Evolutionary conservation across 2,113 vertebrate species (phyloP).

Genomic region (Oreochromis spilurus): DNA sequence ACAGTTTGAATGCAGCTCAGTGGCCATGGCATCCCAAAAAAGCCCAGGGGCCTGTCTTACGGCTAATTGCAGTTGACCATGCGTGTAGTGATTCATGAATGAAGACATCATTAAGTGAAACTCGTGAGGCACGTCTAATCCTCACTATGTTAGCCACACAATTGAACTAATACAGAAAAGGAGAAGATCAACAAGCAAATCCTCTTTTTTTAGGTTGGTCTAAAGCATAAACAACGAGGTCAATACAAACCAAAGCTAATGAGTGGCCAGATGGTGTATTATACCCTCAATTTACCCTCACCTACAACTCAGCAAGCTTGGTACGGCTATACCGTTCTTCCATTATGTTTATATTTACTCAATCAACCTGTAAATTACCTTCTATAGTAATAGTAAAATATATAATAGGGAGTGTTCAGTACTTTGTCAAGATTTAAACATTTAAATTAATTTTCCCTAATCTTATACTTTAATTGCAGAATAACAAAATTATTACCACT

Average conservation of each 20-base stretch:
- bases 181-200: not conserved
- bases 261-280: slow-evolving; percentile 48
- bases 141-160: not conserved
- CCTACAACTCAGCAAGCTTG: not conserved
- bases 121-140: not conserved
- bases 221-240: slow-evolving; percentile 22
- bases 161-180: not conserved
- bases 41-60: not conserved
- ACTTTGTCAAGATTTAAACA: not conserved
- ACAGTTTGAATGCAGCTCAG: not conserved
- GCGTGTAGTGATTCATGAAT: slow-evolving; percentile 3
- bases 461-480: not conserved
- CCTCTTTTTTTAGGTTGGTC: not conserved
- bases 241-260: slow-evolving; percentile 37
- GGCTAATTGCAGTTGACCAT: slow-evolving; percentile 2
- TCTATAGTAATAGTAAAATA: not conserved
- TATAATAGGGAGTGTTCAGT: not conserved
- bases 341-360: not conserved
- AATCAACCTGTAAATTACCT: not conserved
- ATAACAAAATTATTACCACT: not conserved
- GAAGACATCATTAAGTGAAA: not conserved
- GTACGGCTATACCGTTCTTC: not conserved
- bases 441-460: not conserved
- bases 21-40: not conserved
- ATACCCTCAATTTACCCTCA: slow-evolving; percentile 9